Evolutionary conservation across 2,888 invertebrate species (phyloP).

Genomic region (Apodemia duryi): DNA sequence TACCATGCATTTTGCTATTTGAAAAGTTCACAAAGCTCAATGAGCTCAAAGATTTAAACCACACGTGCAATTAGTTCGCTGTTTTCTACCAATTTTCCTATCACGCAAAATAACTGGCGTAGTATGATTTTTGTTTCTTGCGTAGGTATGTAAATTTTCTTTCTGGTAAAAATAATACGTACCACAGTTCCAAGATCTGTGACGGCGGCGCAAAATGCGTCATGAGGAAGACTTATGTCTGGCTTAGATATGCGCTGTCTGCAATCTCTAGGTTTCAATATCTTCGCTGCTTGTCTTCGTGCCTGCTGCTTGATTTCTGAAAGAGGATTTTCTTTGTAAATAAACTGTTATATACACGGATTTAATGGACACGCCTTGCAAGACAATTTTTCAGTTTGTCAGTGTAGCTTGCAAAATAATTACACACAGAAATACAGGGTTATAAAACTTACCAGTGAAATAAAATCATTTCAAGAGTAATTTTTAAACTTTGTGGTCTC

Average conservation of each 20-base stretch:
- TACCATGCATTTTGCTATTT: no score
- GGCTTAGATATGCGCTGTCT: constrained; percentile 40
- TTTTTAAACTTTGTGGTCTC: no score
- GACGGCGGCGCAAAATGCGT: constrained; percentile 55
- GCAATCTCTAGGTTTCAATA: constrained; percentile 46
- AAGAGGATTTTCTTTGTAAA: constrained; percentile 5
- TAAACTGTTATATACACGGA: no score
- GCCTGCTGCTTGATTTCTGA: constrained; percentile 42
- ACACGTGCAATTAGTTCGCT: no score
- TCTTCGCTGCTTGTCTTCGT: constrained; percentile 54
- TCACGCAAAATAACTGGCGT: neutral
- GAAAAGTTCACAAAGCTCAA: no score
- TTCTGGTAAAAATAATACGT: constrained; percentile 28
- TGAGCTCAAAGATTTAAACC: no score
- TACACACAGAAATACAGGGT: no score
- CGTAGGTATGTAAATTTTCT: constrained; percentile 9
- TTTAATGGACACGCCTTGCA: no score
- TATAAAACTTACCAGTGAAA: no score
- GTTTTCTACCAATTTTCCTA: neutral
- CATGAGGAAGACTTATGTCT: constrained; percentile 40
- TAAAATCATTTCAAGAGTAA: no score
- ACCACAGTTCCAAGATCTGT: constrained; percentile 49
- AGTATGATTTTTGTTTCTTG: neutral
- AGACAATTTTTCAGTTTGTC: no score
- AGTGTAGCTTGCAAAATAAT: no score